phyloP scores from a whole-genome alignment of 2,888 invertebrate genomes.

The Agrochola lota region DNA sequence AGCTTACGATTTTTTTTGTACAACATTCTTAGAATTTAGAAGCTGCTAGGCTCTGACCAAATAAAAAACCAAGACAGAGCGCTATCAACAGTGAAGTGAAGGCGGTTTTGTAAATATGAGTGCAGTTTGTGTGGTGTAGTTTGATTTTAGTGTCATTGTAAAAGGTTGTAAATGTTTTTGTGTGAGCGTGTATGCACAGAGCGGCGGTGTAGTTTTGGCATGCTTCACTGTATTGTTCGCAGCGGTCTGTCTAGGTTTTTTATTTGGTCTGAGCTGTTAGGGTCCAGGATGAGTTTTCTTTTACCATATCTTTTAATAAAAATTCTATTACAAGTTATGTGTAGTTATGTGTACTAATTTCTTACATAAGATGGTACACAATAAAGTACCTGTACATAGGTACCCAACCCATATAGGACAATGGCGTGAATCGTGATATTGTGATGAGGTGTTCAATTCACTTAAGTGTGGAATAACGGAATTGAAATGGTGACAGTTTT shows the following conservation, averaged over 20 bases:
- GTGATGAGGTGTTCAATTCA: slow-evolving; percentile 13
- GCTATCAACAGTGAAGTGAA: too few species aligned
- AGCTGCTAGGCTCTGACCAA: not conserved
- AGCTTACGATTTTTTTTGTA: not conserved
- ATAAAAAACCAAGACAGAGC: too few species aligned
- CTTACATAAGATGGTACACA: not conserved
- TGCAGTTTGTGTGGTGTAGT: too few species aligned
- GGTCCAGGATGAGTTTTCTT: not conserved
- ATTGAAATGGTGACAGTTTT: slow-evolving; percentile 52
- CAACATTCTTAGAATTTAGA: not conserved
- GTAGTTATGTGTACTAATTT: not conserved
- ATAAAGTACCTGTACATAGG: not conserved
- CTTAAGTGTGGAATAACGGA: slow-evolving; percentile 40
- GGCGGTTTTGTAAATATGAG: too few species aligned
- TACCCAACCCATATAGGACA: not conserved
- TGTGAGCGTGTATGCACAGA: too few species aligned
- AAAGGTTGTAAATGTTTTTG: too few species aligned
- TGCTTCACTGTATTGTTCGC: too few species aligned
- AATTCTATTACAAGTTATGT: too few species aligned
- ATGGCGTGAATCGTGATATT: slow-evolving; percentile 8
- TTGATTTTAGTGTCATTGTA: too few species aligned
- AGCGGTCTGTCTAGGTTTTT: too few species aligned
- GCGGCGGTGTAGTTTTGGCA: too few species aligned
- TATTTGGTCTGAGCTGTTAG: too few species aligned
- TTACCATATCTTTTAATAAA: not conserved